A percentile compares a stretch with the other conserved stretches of the same genome.
Conservation (phyloP, 2,888 invertebrate species). For the Dynastes maya region DNA sequence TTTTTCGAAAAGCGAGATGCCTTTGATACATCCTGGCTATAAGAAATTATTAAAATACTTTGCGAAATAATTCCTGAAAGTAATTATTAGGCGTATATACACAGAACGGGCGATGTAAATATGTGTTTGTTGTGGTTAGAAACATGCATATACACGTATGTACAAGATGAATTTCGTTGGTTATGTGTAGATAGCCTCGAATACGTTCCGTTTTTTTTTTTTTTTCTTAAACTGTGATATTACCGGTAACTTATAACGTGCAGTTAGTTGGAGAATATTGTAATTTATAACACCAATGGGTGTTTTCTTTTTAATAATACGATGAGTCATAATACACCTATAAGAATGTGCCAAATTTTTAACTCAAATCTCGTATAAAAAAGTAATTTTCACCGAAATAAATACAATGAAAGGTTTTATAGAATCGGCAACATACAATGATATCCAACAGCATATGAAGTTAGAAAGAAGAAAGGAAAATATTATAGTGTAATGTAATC, state of each 20-base stretch:
- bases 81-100: slow-evolving; percentile 31
- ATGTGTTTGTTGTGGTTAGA: neutral
- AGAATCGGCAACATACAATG: too few species aligned
- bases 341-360: too few species aligned
- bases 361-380: too few species aligned
- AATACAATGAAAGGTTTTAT: too few species aligned
- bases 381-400: too few species aligned
- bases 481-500: too few species aligned
- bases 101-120: neutral
- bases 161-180: neutral
- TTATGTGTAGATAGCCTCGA: neutral
- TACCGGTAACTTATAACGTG: neutral
- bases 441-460: too few species aligned
- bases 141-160: neutral
- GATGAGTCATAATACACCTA: too few species aligned
- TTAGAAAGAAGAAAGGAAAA: too few species aligned
- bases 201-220: neutral
- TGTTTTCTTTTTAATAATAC: too few species aligned
- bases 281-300: too few species aligned
- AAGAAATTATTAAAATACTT: slow-evolving; percentile 53
- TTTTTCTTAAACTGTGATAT: neutral
- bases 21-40: slow-evolving; percentile 43
- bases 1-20: slow-evolving; percentile 46
- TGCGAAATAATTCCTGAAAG: slow-evolving; percentile 40
- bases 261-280: too few species aligned